Percentiles rank a stretch among this genome's conserved stretches.
Evolutionary conservation across 2,797 vertebrate species (phyloP).

Genomic region (Huso huso): DNA sequence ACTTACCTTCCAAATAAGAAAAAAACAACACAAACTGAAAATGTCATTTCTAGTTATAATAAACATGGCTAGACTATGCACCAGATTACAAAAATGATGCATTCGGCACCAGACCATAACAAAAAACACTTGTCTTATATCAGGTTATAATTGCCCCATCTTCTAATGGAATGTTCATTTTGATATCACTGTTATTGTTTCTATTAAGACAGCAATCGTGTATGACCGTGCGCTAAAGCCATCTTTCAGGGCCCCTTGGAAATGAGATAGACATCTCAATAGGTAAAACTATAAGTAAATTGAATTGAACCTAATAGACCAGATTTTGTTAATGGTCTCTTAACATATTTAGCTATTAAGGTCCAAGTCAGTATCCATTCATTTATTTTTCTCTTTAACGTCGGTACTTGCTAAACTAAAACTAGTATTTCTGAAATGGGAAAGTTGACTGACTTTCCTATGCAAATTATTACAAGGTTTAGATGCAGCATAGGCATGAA

Average conservation of each 20-base stretch:
- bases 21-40: too few species aligned
- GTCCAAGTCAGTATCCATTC: background rate
- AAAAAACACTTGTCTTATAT: constrained; percentile 5
- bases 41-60: constrained; percentile 5
- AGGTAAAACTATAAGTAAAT: constrained; percentile 31
- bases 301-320: constrained; percentile 29
- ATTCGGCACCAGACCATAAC: background rate
- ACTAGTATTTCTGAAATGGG: too few species aligned
- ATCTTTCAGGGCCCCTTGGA: constrained; percentile 5
- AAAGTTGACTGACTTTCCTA: too few species aligned
- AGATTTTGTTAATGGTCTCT: constrained; percentile 33
- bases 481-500: constrained; percentile 1
- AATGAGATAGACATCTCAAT: constrained; percentile 9
- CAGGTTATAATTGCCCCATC: constrained; percentile 10
- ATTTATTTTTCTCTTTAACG: too few species aligned
- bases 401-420: too few species aligned
- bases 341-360: constrained; percentile 20
- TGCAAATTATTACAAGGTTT: background rate
- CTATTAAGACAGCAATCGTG: background rate
- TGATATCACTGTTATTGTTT: constrained; percentile 9
- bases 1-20: too few species aligned
- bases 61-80: constrained; percentile 30
- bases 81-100: constrained; percentile 40
- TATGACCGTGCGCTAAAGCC: constrained; percentile 2
- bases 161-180: constrained; percentile 11